Percentiles rank a stretch among this genome's conserved stretches.
phyloP scores from a whole-genome alignment of 2,888 invertebrate species.

The Dolichomitus sp. region DNA sequence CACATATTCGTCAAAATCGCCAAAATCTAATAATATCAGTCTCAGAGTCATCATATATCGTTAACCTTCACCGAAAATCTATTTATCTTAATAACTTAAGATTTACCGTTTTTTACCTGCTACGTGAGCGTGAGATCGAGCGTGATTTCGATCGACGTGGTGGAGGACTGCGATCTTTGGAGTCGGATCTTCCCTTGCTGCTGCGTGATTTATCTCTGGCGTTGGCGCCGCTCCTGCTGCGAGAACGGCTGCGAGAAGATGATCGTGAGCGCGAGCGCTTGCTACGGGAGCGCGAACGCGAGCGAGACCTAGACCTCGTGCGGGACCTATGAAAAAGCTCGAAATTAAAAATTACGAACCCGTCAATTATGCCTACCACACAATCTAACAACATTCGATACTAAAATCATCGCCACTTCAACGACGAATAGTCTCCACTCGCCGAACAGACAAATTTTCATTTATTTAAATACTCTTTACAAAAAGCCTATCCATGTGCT shows the following conservation, averaged over 20 bases:
- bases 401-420: constrained; percentile 1
- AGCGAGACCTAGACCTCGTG: constrained; percentile 81
- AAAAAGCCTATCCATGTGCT: not conserved
- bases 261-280: constrained; percentile 88
- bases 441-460: not conserved
- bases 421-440: constrained; percentile 14
- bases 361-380: constrained; percentile 62
- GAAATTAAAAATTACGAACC: constrained; percentile 38
- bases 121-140: constrained; percentile 82
- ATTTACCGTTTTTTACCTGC: constrained; percentile 76
- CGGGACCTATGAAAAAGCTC: constrained; percentile 77
- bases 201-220: constrained; percentile 78
- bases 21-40: too few species aligned
- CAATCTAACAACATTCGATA: not conserved
- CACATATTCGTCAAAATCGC: too few species aligned
- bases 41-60: not conserved
- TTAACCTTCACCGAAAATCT: not conserved
- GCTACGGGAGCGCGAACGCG: constrained; percentile 86
- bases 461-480: not conserved
- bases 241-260: constrained; percentile 90
- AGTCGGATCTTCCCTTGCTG: constrained; percentile 81
- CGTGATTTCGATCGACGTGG: constrained; percentile 81
- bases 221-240: constrained; percentile 79
- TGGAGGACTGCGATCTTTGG: constrained; percentile 80
- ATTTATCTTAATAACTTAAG: constrained; percentile 32